Base-by-base conservation (phyloP, 2,888 invertebrate species). In the Scaptomyza tumidula region DNA sequence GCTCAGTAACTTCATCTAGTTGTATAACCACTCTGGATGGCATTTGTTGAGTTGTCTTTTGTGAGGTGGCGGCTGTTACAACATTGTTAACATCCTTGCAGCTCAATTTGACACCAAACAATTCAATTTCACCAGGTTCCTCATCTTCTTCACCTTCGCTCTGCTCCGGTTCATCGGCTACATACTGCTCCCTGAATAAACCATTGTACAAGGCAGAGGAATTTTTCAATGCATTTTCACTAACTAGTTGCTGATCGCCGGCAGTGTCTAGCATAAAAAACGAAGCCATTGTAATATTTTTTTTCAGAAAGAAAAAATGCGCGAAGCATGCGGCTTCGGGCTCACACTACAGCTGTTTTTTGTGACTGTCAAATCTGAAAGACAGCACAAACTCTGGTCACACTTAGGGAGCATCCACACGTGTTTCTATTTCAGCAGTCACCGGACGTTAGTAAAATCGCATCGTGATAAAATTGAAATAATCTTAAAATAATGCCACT, bases 261-360 rank as follows among this genome's bases (percentile, higher is more conserved):
- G 68, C 65, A 1, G 89, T 88, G 69, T 91, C 91, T 9, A 90
- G 43, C 39, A 89, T 76, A 77, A 91, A 91, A 14, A 91, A 43
- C 24, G 78, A 74, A 50, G 90, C 82, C 91, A 91, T 75, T 37
- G 9, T 10, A 10, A 16, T 9, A 2, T 90, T 63, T 68, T 27
- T 41, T 35, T 37, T 41, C 43, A 14, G 6, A 31, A 54, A 43
- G 11, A 24, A 54, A 54, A 57, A 50, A 46, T 7, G 58, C 58
- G 50, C 43, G 29, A 41, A 11, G 33, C 79, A 63, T 70, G 70
- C 46, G 70, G 64, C 52, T 41, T 56, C 46, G 33, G 19, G 37
- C 13, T 33, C 0, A 7, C 13, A n/a, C 13, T 55, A 11, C 7
- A 14, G 7, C 46, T 29, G 1, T 1, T 65, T 24, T 41, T 16